Conservation (phyloP, 2,797 vertebrate species). For the Danio tinwini region DNA sequence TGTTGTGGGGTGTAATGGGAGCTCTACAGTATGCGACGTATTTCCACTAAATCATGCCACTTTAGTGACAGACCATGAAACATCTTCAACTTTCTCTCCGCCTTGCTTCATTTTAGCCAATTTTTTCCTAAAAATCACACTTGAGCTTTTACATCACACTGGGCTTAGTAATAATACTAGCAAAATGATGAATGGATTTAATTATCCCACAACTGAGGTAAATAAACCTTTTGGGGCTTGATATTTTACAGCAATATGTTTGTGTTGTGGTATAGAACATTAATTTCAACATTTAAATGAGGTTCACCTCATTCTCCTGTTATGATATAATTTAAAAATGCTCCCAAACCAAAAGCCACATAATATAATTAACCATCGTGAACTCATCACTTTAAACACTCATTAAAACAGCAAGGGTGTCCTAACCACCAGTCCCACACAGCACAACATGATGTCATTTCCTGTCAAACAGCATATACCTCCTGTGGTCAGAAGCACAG, state of each 20-base stretch:
- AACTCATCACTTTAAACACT: conserved; percentile 16
- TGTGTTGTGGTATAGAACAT: conserved; percentile 23
- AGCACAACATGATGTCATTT: conserved; percentile 35
- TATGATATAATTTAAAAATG: background rate
- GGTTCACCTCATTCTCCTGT: conserved; percentile 17
- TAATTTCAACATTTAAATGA: conserved; percentile 22
- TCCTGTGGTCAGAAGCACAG: conserved; percentile 11
- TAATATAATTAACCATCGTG: conserved; percentile 31
- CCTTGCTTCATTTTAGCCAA: background rate
- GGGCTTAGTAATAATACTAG: background rate
- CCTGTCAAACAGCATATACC: conserved; percentile 10
- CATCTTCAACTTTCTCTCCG: conserved; percentile 27
- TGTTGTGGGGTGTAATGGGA: conserved; percentile 40
- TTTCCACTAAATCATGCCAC: conserved; percentile 47
- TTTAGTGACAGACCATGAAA: conserved; percentile 43
- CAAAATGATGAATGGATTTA: conserved; percentile 28
- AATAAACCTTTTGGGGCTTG: conserved; percentile 11
- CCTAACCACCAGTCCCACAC: conserved; percentile 2
- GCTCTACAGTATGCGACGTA: conserved; percentile 36
- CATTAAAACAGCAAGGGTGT: conserved; percentile 15
- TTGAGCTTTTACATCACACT: conserved; percentile 20
- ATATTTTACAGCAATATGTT: conserved; percentile 24
- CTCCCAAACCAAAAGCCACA: conserved; percentile 32
- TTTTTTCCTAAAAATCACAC: conserved; percentile 26
- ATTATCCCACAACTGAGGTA: conserved; percentile 30